Percentiles rank a stretch among this genome's conserved stretches.
Evolutionary conservation across 1,140 invertebrate species (phyloP).

Genomic region (Melipona quadrifasciata): DNA sequence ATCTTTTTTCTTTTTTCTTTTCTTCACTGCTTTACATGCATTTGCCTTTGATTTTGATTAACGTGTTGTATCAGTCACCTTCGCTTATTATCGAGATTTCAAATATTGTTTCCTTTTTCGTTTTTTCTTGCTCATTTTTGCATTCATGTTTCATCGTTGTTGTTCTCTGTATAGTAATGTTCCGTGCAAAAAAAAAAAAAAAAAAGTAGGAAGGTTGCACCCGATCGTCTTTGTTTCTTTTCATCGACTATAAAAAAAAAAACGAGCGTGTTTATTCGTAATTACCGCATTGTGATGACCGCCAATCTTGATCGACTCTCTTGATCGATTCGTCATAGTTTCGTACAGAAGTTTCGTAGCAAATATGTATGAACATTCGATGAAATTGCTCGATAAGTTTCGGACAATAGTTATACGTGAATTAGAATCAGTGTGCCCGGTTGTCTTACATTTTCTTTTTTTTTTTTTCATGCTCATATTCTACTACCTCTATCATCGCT

Average conservation of each 20-base stretch:
- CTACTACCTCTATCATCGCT: constrained; percentile 44
- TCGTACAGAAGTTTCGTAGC: background rate
- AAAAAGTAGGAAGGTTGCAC: background rate
- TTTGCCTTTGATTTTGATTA: constrained; percentile 71
- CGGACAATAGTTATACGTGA: constrained; percentile 1
- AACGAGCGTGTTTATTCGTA: background rate
- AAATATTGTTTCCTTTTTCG: background rate
- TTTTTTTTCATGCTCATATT: background rate
- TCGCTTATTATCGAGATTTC: background rate
- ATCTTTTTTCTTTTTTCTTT: background rate
- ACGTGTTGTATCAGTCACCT: background rate
- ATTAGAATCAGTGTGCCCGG: constrained; percentile 45
- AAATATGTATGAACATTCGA: constrained; percentile 25
- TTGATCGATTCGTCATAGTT: background rate
- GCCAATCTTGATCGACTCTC: constrained; percentile 30
- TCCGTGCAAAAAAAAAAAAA: background rate
- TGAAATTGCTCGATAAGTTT: constrained; percentile 40
- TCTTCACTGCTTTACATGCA: constrained; percentile 38
- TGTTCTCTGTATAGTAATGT: background rate
- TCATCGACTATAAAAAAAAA: background rate
- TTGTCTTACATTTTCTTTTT: constrained; percentile 31
- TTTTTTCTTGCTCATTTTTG: background rate
- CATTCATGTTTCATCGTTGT: background rate
- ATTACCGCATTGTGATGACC: background rate
- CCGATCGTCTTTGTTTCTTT: background rate